Percentiles rank a stretch among this genome's conserved stretches.
Conservation (phyloP, 2,888 invertebrate genomes). For the Diogma glabrata region DNA sequence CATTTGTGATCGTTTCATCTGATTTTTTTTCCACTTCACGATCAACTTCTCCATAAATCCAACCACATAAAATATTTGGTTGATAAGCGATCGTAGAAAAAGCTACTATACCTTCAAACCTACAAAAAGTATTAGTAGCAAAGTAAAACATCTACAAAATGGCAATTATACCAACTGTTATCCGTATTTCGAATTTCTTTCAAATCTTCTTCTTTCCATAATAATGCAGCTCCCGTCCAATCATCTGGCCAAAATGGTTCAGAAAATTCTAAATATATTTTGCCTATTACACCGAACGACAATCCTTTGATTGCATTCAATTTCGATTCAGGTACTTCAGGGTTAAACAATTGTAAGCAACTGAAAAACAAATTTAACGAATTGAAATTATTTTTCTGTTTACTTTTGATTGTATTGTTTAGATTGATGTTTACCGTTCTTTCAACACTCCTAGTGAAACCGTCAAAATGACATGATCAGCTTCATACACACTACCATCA, state of each 20-base stretch:
- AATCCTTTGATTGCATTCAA: slow-evolving; percentile 40
- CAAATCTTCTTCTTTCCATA: slow-evolving; percentile 45
- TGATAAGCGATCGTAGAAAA: slow-evolving; percentile 54
- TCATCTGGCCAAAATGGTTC: slow-evolving; percentile 46
- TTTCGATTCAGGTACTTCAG: slow-evolving; percentile 39
- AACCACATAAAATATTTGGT: slow-evolving; percentile 50
- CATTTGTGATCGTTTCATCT: slow-evolving; percentile 36
- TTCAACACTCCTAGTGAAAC: slow-evolving; percentile 51
- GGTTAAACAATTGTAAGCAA: slow-evolving; percentile 37
- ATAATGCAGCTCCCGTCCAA: slow-evolving; percentile 41
- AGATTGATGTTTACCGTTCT: slow-evolving; percentile 33
- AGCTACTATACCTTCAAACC: slow-evolving; percentile 42
- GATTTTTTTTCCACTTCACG: slow-evolving; percentile 47
- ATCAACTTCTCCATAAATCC: slow-evolving; percentile 54
- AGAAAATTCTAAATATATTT: slow-evolving; percentile 49
- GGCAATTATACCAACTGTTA: no score
- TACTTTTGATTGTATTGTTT: no score
- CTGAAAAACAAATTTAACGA: no score
- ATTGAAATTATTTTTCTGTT: no score
- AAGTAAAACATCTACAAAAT: no score
- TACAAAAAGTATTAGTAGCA: no score
- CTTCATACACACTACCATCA: slow-evolving; percentile 37
- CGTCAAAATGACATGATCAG: slow-evolving; percentile 50
- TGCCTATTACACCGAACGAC: slow-evolving; percentile 49
- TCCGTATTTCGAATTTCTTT: no score